A percentile compares a stretch with the other conserved stretches of the same genome.
Evolutionary conservation across 2,888 invertebrate species (phyloP).

Genomic region (Lathronympha strigana): DNA sequence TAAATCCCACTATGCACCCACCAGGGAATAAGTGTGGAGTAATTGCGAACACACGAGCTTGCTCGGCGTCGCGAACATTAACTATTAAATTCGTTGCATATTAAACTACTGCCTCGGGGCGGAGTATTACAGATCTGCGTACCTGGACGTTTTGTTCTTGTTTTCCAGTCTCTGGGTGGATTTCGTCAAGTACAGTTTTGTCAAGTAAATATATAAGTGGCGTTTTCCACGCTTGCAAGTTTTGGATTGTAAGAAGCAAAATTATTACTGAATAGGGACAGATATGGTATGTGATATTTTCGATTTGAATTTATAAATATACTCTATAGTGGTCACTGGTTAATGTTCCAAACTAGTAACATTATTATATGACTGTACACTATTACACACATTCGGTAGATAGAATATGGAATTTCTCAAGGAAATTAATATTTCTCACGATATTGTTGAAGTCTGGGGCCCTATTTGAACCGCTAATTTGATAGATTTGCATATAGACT

Average conservation of each 20-base stretch:
- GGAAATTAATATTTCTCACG: too few species aligned
- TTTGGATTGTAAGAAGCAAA: neutral
- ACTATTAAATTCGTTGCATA: conserved; percentile 84
- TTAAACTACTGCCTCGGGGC: conserved; percentile 76
- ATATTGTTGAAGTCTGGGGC: too few species aligned
- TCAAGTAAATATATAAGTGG: conserved; percentile 16
- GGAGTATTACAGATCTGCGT: conserved; percentile 64
- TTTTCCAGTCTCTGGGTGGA: conserved; percentile 47
- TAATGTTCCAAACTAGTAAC: too few species aligned
- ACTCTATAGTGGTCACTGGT: too few species aligned
- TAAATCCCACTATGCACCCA: conserved; percentile 70
- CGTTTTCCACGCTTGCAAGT: conserved; percentile 1
- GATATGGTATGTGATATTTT: neutral
- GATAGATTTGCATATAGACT: too few species aligned
- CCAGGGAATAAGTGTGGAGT: conserved; percentile 77
- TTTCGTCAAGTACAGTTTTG: conserved; percentile 29
- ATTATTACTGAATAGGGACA: neutral
- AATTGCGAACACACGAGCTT: conserved; percentile 76
- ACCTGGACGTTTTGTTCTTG: conserved; percentile 59
- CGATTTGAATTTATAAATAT: neutral
- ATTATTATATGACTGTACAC: too few species aligned
- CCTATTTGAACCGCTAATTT: too few species aligned
- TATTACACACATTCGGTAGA: too few species aligned
- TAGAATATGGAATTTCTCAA: too few species aligned
- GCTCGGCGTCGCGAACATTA: conserved; percentile 76